phyloP scores from a whole-genome alignment of 2,797 vertebrate genomes.

The Rhinella marina region DNA sequence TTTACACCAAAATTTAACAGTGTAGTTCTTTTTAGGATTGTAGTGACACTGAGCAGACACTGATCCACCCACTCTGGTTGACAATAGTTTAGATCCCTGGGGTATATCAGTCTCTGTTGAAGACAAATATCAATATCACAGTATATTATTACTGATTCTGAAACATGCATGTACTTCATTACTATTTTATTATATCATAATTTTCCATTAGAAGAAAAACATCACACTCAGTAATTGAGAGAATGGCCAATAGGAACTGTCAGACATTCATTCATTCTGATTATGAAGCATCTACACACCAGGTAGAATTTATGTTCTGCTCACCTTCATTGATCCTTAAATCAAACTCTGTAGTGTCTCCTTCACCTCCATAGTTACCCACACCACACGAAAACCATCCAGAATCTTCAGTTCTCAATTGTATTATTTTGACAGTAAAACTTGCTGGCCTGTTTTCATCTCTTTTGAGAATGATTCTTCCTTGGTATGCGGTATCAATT shows the following conservation, averaged over 20 bases:
- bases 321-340: slow-evolving; percentile 75
- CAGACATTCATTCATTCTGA: neutral
- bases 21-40: neutral
- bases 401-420: slow-evolving; percentile 68
- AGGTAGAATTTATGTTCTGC: slow-evolving; percentile 20
- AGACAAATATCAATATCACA: slow-evolving; percentile 17
- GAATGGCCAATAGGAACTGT: neutral
- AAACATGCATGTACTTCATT: neutral
- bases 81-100: slow-evolving; percentile 47
- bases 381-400: slow-evolving; percentile 72
- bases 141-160: neutral
- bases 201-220: neutral
- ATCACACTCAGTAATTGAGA: neutral
- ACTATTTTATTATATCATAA: neutral
- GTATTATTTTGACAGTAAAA: slow-evolving; percentile 67
- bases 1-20: slow-evolving; percentile 69
- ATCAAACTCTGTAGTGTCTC: slow-evolving; percentile 62
- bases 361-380: accelerated
- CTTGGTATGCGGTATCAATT: accelerated
- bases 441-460: accelerated
- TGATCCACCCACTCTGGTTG: slow-evolving; percentile 67
- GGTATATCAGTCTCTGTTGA: slow-evolving; percentile 66
- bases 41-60: slow-evolving; percentile 69
- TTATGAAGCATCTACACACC: neutral
- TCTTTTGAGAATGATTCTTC: slow-evolving; percentile 65